A percentile compares a stretch with the other conserved stretches of the same genome.
These are phyloP conservation scores for Hypsopygia costalis DNA, from an alignment of 2,888 invertebrate species.

Conservation along the genomic window DNA sequence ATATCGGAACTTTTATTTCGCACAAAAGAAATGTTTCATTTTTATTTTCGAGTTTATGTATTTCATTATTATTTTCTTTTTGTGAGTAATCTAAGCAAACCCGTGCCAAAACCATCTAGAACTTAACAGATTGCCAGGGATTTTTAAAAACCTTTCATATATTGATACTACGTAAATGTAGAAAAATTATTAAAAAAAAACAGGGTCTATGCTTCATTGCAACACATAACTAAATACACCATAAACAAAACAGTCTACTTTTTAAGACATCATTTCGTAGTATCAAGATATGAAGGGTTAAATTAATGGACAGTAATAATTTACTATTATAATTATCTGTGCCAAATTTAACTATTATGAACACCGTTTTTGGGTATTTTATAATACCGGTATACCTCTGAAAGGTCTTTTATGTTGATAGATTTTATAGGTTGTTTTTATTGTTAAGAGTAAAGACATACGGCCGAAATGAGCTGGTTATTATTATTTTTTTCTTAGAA, in stretches of 20 bases:
- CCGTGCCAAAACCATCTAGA: constrained; percentile 70
- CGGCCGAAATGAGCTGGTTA: constrained; percentile 44
- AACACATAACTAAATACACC: too few relatives aligned
- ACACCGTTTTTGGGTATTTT: constrained; percentile 27
- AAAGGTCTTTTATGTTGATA: constrained; percentile 70
- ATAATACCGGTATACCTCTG: constrained; percentile 45
- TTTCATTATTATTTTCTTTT: constrained; percentile 25
- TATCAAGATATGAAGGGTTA: neutral
- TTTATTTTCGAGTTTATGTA: constrained; percentile 25
- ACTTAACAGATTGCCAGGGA: constrained; percentile 38
- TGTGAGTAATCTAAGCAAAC: constrained; percentile 22
- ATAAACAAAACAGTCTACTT: too few relatives aligned
- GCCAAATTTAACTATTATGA: constrained; percentile 64
- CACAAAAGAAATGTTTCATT: constrained; percentile 27
- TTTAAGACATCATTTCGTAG: too few relatives aligned
- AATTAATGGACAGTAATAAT: constrained; percentile 36
- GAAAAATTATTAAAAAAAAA: too few relatives aligned
- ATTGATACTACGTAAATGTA: constrained; percentile 3
- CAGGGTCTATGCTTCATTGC: too few relatives aligned
- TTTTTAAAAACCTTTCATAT: constrained; percentile 14
- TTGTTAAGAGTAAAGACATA: constrained; percentile 74
- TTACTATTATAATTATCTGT: constrained; percentile 48
- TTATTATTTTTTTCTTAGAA: constrained; percentile 56
- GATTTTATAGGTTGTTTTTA: constrained; percentile 80
- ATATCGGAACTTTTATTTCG: constrained; percentile 42